Evolutionary conservation across 2,888 invertebrate genomes (phyloP).

Genomic region (Drosophila paramelanica): DNA sequence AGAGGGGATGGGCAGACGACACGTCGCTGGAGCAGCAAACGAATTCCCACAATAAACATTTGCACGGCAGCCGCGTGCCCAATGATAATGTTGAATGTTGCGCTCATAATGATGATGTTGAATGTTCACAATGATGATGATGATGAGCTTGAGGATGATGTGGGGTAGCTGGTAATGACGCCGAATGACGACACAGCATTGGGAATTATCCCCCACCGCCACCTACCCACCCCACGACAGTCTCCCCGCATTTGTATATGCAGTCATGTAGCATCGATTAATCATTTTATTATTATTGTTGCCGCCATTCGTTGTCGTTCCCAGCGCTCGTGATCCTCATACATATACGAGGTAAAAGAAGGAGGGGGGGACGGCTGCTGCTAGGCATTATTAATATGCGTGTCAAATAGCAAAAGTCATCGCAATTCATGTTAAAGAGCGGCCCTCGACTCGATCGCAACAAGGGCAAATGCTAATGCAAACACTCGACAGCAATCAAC

Average conservation of each 20-base stretch:
- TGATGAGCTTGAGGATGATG: constrained; percentile 21
- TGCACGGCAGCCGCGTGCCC: constrained; percentile 64
- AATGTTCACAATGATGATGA: constrained; percentile 35
- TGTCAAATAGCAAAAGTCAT: constrained; percentile 47
- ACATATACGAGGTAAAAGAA: constrained; percentile 21
- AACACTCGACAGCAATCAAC: no score
- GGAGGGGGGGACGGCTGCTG: background rate
- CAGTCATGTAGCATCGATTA: constrained; percentile 80
- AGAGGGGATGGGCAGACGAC: constrained; percentile 29
- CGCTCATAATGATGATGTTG: constrained; percentile 35
- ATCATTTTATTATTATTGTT: constrained; percentile 80
- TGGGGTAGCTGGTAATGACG: constrained; percentile 60
- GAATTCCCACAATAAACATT: constrained; percentile 79
- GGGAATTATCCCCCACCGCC: constrained; percentile 58
- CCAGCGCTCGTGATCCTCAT: constrained; percentile 74
- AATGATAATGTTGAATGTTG: constrained; percentile 62
- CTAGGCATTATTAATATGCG: constrained; percentile 36
- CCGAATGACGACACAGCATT: constrained; percentile 76
- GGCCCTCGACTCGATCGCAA: constrained; percentile 14
- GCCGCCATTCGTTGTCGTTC: constrained; percentile 74
- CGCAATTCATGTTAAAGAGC: constrained; percentile 26
- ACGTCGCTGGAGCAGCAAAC: constrained; percentile 58
- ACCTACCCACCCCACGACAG: background rate
- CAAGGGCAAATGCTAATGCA: background rate
- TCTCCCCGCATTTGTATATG: constrained; percentile 61